Evolutionary conservation across 2,113 vertebrate species (phyloP).

Genomic region (Oxyura jamaicensis): DNA sequence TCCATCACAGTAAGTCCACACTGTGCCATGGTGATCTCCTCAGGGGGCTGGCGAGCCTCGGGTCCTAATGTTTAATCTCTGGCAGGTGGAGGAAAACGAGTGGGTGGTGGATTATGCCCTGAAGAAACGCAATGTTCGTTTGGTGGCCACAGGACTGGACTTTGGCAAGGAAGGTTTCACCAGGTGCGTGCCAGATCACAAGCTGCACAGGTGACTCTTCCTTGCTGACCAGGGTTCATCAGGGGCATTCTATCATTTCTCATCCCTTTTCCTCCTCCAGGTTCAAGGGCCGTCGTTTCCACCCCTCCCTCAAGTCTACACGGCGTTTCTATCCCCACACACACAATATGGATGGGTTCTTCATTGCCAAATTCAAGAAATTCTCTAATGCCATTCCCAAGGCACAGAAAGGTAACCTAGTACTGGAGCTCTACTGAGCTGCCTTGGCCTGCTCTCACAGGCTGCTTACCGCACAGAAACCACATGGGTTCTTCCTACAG

Average conservation of each 20-base stretch:
- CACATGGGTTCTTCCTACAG: accelerated
- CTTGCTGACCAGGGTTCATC: background rate
- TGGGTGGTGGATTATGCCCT: slow-evolving; percentile 98
- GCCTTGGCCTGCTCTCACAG: background rate
- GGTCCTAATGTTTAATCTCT: background rate
- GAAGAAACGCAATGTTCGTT: slow-evolving; percentile 94
- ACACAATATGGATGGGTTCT: slow-evolving; percentile 98
- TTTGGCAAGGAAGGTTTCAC: slow-evolving; percentile 97
- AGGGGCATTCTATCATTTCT: background rate
- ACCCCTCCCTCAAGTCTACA: slow-evolving; percentile 85
- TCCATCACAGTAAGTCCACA: slow-evolving; percentile 84
- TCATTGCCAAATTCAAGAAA: slow-evolving; percentile 95
- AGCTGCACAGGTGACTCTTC: background rate
- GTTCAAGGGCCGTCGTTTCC: slow-evolving; percentile 91
- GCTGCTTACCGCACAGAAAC: background rate
- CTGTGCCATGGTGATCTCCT: background rate
- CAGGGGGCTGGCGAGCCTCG: background rate
- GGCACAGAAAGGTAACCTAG: slow-evolving; percentile 42
- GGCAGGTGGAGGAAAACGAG: slow-evolving; percentile 96
- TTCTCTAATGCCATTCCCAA: slow-evolving; percentile 90
- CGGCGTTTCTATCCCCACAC: slow-evolving; percentile 95
- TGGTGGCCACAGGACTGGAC: slow-evolving; percentile 93
- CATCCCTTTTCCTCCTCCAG: slow-evolving; percentile 56
- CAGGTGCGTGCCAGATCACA: slow-evolving; percentile 70
- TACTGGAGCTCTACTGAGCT: background rate